These are phyloP conservation scores for Acrocephalus kingi DNA, from an alignment of 2,113 vertebrate genomes.

Conservation along the genomic window DNA sequence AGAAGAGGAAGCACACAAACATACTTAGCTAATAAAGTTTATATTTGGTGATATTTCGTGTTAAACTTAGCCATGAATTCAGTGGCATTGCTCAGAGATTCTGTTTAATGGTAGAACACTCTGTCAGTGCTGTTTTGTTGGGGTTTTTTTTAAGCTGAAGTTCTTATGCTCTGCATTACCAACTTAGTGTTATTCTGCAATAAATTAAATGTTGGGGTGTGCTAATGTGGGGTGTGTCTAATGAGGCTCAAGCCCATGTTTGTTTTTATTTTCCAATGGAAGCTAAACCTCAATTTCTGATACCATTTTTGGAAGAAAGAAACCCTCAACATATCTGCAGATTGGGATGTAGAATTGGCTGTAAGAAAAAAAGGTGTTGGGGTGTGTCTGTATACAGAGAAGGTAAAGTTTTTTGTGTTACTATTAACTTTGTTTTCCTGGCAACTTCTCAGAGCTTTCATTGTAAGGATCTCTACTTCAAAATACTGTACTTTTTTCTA, in stretches of 20 bases:
- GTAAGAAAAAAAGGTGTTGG: not conserved
- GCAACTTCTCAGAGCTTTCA: not conserved
- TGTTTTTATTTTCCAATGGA: not conserved
- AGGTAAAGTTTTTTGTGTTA: not conserved
- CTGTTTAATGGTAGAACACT: not conserved
- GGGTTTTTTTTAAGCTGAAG: not conserved
- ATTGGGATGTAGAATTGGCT: not conserved
- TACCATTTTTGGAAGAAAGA: not conserved
- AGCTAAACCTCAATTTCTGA: not conserved
- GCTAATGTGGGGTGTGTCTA: not conserved
- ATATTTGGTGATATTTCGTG: not conserved
- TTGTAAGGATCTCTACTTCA: not conserved
- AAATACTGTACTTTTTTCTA: not conserved
- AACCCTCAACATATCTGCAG: not conserved
- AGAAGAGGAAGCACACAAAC: not conserved
- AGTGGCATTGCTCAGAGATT: not conserved
- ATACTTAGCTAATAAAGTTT: not conserved
- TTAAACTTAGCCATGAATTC: not conserved
- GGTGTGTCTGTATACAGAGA: not conserved
- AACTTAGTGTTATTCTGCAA: not conserved
- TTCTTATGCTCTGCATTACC: not conserved
- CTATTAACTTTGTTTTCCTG: not conserved
- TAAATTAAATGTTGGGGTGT: not conserved
- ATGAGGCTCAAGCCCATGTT: not conserved
- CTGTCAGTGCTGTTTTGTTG: not conserved